phyloP scores from a whole-genome alignment of 2,113 vertebrate species.

The Xiphophorus maculatus region DNA sequence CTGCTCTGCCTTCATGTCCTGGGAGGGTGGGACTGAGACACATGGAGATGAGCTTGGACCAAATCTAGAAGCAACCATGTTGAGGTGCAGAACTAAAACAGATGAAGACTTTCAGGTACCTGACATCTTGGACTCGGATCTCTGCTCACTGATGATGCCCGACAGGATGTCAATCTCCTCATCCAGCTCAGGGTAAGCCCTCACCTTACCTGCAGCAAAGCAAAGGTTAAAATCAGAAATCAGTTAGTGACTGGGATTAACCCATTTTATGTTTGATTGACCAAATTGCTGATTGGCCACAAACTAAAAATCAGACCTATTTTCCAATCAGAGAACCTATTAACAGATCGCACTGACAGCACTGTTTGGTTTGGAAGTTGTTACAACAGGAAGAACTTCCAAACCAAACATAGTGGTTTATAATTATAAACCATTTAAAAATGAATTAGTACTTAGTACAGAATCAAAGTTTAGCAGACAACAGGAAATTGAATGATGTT shows the following conservation, averaged over 20 bases:
- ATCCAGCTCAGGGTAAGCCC: constrained; percentile 78
- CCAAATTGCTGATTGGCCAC: neutral
- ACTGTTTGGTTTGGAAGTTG: too few relatives aligned
- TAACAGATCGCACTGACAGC: too few relatives aligned
- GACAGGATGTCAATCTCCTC: constrained; percentile 89
- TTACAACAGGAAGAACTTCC: too few relatives aligned
- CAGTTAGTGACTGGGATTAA: neutral
- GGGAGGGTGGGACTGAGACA: constrained; percentile 37
- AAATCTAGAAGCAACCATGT: neutral
- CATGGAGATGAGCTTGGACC: neutral
- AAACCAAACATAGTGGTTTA: too few relatives aligned
- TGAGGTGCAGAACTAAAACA: neutral
- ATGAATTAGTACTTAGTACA: too few relatives aligned
- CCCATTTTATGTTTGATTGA: neutral
- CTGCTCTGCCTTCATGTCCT: constrained; percentile 25
- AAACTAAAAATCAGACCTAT: neutral
- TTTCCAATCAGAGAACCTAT: too few relatives aligned
- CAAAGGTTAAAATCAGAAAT: neutral
- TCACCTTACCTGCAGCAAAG: constrained; percentile 55
- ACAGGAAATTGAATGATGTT: too few relatives aligned
- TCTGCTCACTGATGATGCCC: constrained; percentile 81
- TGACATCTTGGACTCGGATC: constrained; percentile 54
- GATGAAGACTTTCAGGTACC: constrained; percentile 56
- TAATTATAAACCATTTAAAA: too few relatives aligned
- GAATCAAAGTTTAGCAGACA: too few relatives aligned